Conservation (phyloP, 2,113 vertebrate genomes). For the Willisornis vidua region DNA sequence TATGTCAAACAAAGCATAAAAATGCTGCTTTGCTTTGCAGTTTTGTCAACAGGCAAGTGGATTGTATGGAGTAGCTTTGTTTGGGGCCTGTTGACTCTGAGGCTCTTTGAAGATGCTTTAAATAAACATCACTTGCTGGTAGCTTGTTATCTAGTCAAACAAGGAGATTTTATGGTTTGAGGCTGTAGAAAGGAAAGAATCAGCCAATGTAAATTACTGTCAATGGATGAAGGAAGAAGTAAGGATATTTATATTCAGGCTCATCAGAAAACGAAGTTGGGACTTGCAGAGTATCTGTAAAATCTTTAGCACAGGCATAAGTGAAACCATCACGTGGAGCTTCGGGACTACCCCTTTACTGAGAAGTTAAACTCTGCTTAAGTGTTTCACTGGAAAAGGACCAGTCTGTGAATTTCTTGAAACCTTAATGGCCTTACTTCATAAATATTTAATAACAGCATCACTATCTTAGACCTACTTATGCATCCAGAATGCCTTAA, state of each 20-base stretch:
- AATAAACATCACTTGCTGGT: background rate
- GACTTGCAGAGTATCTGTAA: background rate
- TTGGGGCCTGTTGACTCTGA: background rate
- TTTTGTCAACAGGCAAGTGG: constrained; percentile 28
- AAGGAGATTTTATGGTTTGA: background rate
- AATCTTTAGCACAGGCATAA: background rate
- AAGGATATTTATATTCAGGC: background rate
- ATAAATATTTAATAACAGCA: background rate
- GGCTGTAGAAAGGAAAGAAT: background rate
- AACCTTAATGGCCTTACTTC: background rate
- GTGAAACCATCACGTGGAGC: background rate
- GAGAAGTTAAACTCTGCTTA: background rate
- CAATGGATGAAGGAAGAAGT: background rate
- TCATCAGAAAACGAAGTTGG: background rate
- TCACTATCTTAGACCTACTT: background rate
- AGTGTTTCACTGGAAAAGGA: background rate
- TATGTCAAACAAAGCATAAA: constrained; percentile 24
- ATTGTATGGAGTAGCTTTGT: background rate
- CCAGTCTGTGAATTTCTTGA: background rate
- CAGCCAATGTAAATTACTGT: background rate
- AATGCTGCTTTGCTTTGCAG: constrained; percentile 14
- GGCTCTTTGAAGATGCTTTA: constrained; percentile 22
- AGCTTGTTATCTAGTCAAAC: constrained; percentile 44
- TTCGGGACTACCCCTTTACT: background rate
- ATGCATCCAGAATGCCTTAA: background rate